Evolutionary conservation across 2,797 vertebrate genomes (phyloP), one percentile per base, ranked within the genome.

Genomic region (Steatocranus sp.): DNA sequence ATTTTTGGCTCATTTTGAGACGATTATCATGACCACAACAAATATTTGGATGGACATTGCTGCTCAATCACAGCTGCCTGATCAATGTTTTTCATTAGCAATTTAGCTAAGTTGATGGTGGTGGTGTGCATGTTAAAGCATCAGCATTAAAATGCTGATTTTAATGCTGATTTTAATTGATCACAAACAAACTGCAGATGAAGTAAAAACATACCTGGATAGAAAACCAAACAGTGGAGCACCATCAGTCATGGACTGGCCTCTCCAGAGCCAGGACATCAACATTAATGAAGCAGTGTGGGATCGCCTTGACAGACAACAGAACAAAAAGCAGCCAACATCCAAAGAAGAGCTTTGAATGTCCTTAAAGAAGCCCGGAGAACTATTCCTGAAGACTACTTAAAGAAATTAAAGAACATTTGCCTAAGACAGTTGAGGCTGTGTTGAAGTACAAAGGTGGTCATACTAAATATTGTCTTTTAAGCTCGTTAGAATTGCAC

Each of bases 71-170:
- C 50, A 23, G 20, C 20, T 12, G 50, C 20, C 11, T 12, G 50
- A 14, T 51, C 0, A 12, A 0, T 0, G 20, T 51, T 51, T 23
- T 4, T 23, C 20, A 12, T 23, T 51, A 51, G 20, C 3, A 51
- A 23, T 23, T 51, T 51, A 12, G 49, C 49, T 23, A 51, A 51
- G 49, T 23, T 51, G 50, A 51, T 51, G 20, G 11, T 1, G 20
- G 11, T 12, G 49, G 11, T 12, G n/a, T 0, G n/a, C 0, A 10
- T 51, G 10, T 49, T n/a, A n/a, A n/a, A n/a, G n/a, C n/a, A n/a
- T n/a, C n/a, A n/a, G n/a, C n/a, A n/a, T n/a, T n/a, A n/a, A n/a
- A n/a, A n/a, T n/a, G n/a, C n/a, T n/a, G n/a, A n/a, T n/a, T n/a
- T n/a, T n/a, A n/a, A n/a, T n/a, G n/a, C n/a, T n/a, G n/a, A n/a